A percentile compares a stretch with the other conserved stretches of the same genome.
phyloP scores from a whole-genome alignment of 2,797 vertebrate genomes.

The Lacerta bilineata region DNA sequence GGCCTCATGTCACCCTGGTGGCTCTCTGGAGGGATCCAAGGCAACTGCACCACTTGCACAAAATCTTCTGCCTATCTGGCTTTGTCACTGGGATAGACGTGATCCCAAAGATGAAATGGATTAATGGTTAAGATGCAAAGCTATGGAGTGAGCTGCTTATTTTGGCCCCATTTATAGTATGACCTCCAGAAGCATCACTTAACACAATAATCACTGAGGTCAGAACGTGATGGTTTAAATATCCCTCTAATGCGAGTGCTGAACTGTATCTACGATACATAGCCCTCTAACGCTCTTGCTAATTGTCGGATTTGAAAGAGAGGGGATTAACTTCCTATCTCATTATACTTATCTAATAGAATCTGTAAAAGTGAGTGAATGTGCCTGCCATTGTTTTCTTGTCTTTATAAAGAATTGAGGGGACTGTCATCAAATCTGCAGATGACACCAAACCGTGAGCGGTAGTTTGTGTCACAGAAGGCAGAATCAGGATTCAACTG shows the following conservation, averaged over 20 bases:
- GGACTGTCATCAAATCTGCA: too few species aligned
- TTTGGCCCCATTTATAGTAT: conserved; percentile 61
- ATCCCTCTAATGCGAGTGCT: conserved; percentile 61
- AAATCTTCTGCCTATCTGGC: neutral
- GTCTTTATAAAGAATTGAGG: too few species aligned
- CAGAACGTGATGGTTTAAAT: conserved; percentile 56
- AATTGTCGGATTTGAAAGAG: conserved; percentile 73
- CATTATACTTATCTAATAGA: conserved; percentile 66
- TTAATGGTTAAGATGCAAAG: conserved; percentile 64
- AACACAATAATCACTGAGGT: conserved; percentile 66
- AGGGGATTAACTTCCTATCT: conserved; percentile 75
- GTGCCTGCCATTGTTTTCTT: neutral
- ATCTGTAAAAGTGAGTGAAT: neutral
- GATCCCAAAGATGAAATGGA: conserved; percentile 63
- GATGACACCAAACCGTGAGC: too few species aligned
- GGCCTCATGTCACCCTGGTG: neutral
- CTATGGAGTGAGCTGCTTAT: conserved; percentile 60
- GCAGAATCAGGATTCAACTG: too few species aligned
- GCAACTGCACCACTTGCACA: neutral
- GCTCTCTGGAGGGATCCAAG: neutral
- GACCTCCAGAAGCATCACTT: conserved; percentile 71
- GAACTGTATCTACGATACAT: conserved; percentile 50
- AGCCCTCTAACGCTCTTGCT: conserved; percentile 56
- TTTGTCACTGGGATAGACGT: conserved; percentile 43
- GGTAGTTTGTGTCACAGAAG: too few species aligned